Evolutionary conservation across 2,113 vertebrate genomes (phyloP).

Genomic region (Periophthalmus modestus): DNA sequence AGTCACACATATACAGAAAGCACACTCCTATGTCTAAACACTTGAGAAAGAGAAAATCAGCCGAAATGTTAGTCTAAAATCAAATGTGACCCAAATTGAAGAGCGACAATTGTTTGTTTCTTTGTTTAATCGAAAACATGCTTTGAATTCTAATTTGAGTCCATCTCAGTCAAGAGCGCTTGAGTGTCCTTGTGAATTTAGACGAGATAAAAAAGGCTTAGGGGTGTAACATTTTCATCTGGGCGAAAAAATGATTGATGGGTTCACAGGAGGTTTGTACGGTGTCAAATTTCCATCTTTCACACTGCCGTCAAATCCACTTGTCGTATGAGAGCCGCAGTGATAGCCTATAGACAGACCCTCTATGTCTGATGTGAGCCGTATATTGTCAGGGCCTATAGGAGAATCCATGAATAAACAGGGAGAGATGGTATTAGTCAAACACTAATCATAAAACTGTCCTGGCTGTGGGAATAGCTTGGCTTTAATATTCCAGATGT

Average conservation of each 20-base stretch:
- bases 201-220: constrained; percentile 43
- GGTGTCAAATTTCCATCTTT: constrained; percentile 71
- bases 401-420: constrained; percentile 45
- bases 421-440: constrained; percentile 29
- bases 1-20: not conserved
- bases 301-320: constrained; percentile 68
- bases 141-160: constrained; percentile 41
- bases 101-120: not conserved
- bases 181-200: constrained; percentile 57
- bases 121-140: constrained; percentile 29
- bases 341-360: constrained; percentile 51
- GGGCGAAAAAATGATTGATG: constrained; percentile 70
- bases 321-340: constrained; percentile 58
- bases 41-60: not conserved
- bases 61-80: not conserved
- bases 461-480: constrained; percentile 17
- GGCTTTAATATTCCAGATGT: constrained; percentile 33
- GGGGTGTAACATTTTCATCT: constrained; percentile 59
- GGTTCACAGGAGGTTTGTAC: constrained; percentile 59
- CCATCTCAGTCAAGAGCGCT: constrained; percentile 28
- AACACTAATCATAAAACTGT: constrained; percentile 39
- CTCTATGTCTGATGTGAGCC: constrained; percentile 35
- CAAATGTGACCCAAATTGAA: constrained; percentile 2
- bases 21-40: not conserved
- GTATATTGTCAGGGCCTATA: constrained; percentile 52